A percentile compares a stretch with the other conserved stretches of the same genome.
phyloP scores from a whole-genome alignment of 2,797 vertebrate species.

The Lagorchestes hirsutus region DNA sequence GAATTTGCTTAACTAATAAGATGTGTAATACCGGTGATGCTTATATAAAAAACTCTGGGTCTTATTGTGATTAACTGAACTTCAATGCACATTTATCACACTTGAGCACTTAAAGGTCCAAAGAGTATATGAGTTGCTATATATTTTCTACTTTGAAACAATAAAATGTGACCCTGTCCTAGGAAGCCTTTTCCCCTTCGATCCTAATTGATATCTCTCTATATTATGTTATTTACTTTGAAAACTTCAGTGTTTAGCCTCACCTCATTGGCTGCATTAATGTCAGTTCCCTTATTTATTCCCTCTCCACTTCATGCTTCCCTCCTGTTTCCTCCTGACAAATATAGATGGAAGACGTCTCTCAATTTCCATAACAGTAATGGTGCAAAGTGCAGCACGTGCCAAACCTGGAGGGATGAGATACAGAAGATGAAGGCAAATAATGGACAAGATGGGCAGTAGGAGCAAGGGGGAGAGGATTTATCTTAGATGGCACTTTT shows the following conservation, averaged over 20 bases:
- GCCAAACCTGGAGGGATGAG: conserved; percentile 35
- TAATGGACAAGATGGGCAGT: background rate
- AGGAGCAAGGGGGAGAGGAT: background rate
- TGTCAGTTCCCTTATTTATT: conserved; percentile 42
- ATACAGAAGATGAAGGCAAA: conserved; percentile 45
- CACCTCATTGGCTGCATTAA: background rate
- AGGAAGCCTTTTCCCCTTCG: conserved; percentile 29
- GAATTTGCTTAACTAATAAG: conserved; percentile 40
- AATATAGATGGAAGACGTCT: conserved; percentile 42
- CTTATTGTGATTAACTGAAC: conserved; percentile 5
- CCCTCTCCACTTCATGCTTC: background rate
- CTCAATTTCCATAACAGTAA: conserved; percentile 54
- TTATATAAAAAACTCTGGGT: conserved; percentile 16
- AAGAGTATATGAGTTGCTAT: conserved; percentile 21
- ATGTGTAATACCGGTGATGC: background rate
- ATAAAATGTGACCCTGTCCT: background rate
- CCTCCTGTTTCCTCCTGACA: background rate
- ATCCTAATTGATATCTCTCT: background rate
- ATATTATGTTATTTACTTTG: conserved; percentile 15
- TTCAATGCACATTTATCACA: conserved; percentile 43
- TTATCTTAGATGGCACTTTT: conserved; percentile 37
- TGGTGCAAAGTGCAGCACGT: conserved; percentile 18
- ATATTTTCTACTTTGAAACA: conserved; percentile 26
- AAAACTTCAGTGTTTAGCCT: conserved; percentile 19
- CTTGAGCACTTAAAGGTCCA: conserved; percentile 35